These are phyloP conservation scores for Condylura cristata DNA, from an alignment of 2,113 vertebrate genomes.

Conservation along the genomic window DNA sequence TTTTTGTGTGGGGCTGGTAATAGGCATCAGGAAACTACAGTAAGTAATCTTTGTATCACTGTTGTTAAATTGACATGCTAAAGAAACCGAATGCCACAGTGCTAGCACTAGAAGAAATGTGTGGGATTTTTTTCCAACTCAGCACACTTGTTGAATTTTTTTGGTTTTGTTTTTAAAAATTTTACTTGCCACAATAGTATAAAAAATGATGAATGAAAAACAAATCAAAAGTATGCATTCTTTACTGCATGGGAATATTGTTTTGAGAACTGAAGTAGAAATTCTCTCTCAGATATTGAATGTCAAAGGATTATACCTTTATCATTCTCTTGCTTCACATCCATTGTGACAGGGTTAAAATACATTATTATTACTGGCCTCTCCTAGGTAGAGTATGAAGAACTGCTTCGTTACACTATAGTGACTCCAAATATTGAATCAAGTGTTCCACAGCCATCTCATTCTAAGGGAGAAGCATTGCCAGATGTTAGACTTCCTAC, in stretches of 20 bases:
- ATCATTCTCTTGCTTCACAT: background rate
- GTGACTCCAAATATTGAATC: constrained; percentile 89
- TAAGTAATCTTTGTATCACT: background rate
- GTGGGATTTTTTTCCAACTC: background rate
- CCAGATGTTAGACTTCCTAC: constrained; percentile 69
- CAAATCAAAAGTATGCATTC: background rate
- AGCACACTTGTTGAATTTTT: background rate
- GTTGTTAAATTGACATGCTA: background rate
- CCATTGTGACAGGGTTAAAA: background rate
- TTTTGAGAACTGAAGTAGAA: background rate
- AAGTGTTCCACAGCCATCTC: constrained; percentile 69
- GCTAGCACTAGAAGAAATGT: background rate
- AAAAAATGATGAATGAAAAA: background rate
- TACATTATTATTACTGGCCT: constrained; percentile 57
- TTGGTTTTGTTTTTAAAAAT: background rate
- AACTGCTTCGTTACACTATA: constrained; percentile 90
- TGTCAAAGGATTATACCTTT: background rate
- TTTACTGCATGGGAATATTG: background rate
- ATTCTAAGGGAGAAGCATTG: constrained; percentile 74
- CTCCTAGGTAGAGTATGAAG: constrained; percentile 94
- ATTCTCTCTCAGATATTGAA: background rate
- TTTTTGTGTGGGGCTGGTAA: background rate
- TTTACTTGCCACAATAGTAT: background rate
- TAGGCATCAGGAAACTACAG: background rate
- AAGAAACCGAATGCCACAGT: background rate